These are phyloP conservation scores for Pluvialis apricaria DNA, from an alignment of 2,113 vertebrate genomes.

Conservation along the genomic window DNA sequence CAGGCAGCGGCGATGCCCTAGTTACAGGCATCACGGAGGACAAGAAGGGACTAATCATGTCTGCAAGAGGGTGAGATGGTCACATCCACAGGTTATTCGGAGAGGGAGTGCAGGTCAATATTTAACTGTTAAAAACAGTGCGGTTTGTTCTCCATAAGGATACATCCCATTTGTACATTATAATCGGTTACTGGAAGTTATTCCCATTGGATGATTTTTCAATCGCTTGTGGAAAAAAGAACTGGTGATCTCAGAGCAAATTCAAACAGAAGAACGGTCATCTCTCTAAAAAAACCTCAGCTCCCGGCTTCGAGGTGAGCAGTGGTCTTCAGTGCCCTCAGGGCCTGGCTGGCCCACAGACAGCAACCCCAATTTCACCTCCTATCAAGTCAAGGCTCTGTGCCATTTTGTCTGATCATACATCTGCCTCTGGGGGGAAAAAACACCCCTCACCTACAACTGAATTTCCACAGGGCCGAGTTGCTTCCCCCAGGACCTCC, in stretches of 20 bases:
- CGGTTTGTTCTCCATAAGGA: not conserved
- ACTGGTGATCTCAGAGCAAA: not conserved
- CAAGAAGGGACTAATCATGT: not conserved
- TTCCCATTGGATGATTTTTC: not conserved
- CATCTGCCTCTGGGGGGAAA: not conserved
- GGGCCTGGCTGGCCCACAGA: not conserved
- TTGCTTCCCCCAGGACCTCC: not conserved
- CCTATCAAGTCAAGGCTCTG: not conserved
- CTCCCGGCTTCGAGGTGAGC: not conserved
- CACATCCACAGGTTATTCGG: not conserved
- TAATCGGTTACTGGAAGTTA: not conserved
- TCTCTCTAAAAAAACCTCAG: not conserved
- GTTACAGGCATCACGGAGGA: not conserved
- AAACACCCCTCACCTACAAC: accelerated
- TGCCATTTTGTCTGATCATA: not conserved
- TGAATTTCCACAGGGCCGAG: not conserved
- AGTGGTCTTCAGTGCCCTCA: not conserved
- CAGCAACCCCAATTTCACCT: not conserved
- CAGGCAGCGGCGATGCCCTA: slow-evolving; percentile 12
- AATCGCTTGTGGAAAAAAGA: not conserved
- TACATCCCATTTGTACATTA: not conserved
- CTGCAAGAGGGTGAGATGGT: not conserved
- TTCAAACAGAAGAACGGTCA: not conserved
- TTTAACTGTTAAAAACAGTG: not conserved
- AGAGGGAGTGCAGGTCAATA: not conserved